A percentile compares a stretch with the other conserved stretches of the same genome.
Evolutionary conservation across 1,140 invertebrate genomes (phyloP).

Genomic region (Ostrea edulis): DNA sequence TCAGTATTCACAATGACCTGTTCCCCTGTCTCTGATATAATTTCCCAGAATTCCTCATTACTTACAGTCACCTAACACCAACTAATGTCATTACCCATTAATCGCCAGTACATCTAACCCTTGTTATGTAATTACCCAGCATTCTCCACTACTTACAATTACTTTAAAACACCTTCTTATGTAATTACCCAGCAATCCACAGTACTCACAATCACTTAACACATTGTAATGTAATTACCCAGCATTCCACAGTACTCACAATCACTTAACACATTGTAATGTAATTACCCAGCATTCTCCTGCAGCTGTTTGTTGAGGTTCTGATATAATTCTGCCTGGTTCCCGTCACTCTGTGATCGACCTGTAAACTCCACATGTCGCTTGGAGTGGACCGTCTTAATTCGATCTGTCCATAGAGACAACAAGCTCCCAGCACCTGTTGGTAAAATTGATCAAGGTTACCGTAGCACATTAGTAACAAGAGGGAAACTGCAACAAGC

Average conservation of each 20-base stretch:
- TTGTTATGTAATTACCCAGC: not conserved
- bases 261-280: no score
- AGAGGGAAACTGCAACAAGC: no score
- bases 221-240: no score
- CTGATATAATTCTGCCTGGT: constrained; percentile 88
- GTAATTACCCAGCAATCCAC: no score
- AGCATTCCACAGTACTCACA: no score
- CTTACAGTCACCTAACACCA: not conserved
- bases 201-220: no score
- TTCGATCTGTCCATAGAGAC: constrained; percentile 78
- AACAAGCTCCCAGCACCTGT: constrained; percentile 75
- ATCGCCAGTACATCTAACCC: not conserved
- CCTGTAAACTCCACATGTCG: constrained; percentile 89
- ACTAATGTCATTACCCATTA: not conserved
- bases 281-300: constrained; percentile 13
- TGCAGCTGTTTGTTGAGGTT: constrained; percentile 82
- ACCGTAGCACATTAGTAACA: not conserved
- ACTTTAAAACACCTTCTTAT: not conserved
- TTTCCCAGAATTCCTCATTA: not conserved
- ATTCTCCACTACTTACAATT: not conserved
- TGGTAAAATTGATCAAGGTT: not conserved
- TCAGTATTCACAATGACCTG: no score
- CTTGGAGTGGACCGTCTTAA: constrained; percentile 76
- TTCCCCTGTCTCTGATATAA: not conserved
- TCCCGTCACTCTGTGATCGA: constrained; percentile 83